phyloP scores from a whole-genome alignment of 2,797 vertebrate species.

The Paedocypris micromegethes region DNA sequence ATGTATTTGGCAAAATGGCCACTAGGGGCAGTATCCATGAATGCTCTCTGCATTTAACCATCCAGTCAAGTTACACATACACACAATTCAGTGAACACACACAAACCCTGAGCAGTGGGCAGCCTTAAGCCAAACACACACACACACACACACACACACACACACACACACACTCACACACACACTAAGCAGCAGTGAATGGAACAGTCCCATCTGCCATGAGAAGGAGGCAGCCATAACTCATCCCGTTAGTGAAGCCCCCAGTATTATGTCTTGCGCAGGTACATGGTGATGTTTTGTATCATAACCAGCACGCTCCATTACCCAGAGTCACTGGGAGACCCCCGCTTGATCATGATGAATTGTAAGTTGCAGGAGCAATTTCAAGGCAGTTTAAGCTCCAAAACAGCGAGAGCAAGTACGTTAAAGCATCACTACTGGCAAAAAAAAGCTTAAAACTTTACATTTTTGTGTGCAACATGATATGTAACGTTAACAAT shows the following conservation, averaged over 20 bases:
- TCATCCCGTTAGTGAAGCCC: slow-evolving; percentile 23
- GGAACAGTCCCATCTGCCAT: slow-evolving; percentile 1
- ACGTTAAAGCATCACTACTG: slow-evolving; percentile 61
- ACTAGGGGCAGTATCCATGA: no score
- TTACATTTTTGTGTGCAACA: slow-evolving; percentile 6
- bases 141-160: no score
- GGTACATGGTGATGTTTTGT: slow-evolving; percentile 61
- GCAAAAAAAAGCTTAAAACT: slow-evolving; percentile 56
- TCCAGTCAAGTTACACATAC: no score
- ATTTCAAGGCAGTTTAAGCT: slow-evolving; percentile 74
- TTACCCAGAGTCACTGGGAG: slow-evolving; percentile 59
- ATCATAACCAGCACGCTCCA: slow-evolving; percentile 61
- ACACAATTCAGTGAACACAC: no score
- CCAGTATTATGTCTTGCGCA: slow-evolving; percentile 43
- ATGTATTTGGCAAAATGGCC: no score
- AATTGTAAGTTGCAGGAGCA: slow-evolving; percentile 58
- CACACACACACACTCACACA: no score
- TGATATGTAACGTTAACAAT: no score
- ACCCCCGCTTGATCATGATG: slow-evolving; percentile 68
- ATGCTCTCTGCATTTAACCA: no score
- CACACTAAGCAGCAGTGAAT: no score
- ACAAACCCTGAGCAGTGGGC: no score
- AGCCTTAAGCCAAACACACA: no score
- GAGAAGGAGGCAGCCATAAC: slow-evolving; percentile 35
- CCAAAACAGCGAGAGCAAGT: slow-evolving; percentile 58